Conservation (phyloP, 1,140 invertebrate species). For the Hypothenemus hampei region DNA sequence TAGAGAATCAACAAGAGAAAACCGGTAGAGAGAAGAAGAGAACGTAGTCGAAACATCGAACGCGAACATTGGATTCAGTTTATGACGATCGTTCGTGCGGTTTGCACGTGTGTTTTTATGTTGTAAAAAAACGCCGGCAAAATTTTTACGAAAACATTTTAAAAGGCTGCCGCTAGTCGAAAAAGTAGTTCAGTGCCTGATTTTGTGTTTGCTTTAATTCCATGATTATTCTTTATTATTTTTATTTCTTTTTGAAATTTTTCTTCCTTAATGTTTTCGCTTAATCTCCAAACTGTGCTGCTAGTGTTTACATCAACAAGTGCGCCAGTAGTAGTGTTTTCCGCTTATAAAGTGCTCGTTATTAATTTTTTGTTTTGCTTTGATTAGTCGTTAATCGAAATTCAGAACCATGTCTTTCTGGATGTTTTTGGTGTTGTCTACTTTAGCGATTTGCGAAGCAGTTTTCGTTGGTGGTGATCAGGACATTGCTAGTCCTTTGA, state of each 20-base stretch:
- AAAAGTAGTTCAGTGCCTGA: too few species aligned
- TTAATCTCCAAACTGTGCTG: too few species aligned
- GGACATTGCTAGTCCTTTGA: conserved; percentile 60
- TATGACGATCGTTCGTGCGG: not conserved
- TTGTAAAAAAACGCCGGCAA: conserved; percentile 7
- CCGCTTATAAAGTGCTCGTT: conserved; percentile 3
- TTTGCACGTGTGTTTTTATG: not conserved
- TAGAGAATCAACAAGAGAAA: conserved; percentile 29
- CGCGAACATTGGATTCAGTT: conserved; percentile 8
- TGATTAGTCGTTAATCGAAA: not conserved
- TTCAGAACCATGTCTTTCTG: conserved; percentile 4
- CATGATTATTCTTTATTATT: too few species aligned
- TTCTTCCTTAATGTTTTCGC: too few species aligned
- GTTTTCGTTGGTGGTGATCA: conserved; percentile 47
- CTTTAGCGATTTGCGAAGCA: conserved; percentile 34
- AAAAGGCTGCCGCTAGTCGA: too few species aligned
- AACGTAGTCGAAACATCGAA: too few species aligned
- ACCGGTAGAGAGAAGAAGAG: too few species aligned
- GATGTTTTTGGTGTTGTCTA: conserved; percentile 29
- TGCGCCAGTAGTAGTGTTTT: conserved; percentile 1
- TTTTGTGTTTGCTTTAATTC: too few species aligned
- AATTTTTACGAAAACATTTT: too few species aligned
- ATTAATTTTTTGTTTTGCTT: not conserved
- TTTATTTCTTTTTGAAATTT: too few species aligned
- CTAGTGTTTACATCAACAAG: conserved; percentile 17